A percentile compares a stretch with the other conserved stretches of the same genome.
Evolutionary conservation across 1,140 invertebrate species (phyloP).

Genomic region (Drosophila quadrilineata): DNA sequence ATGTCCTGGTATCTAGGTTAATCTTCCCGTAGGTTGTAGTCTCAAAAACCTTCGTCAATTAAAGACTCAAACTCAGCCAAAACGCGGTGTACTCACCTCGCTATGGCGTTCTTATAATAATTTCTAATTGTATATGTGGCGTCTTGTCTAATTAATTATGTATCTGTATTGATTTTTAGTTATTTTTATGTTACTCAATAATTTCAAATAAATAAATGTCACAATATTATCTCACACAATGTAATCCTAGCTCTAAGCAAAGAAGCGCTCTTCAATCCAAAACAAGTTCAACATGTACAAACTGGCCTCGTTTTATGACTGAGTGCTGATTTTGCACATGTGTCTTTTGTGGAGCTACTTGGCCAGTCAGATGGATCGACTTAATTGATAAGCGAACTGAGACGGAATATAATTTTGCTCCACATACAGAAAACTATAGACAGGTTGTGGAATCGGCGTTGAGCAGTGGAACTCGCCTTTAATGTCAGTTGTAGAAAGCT

Average conservation of each 20-base stretch:
- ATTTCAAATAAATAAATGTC: too few species aligned
- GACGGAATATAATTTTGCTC: slow-evolving; percentile 5
- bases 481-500: slow-evolving; percentile 31
- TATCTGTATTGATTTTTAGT: neutral
- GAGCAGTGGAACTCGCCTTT: slow-evolving; percentile 16
- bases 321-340: slow-evolving; percentile 31
- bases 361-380: slow-evolving; percentile 3
- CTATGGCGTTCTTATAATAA: slow-evolving; percentile 48
- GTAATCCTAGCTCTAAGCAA: too few species aligned
- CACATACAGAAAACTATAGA: slow-evolving; percentile 19
- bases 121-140: slow-evolving; percentile 34
- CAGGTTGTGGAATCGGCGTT: slow-evolving; percentile 10
- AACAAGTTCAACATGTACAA: slow-evolving; percentile 13
- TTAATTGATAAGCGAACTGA: slow-evolving; percentile 20
- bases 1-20: slow-evolving; percentile 44
- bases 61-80: slow-evolving; percentile 40
- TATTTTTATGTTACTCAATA: too few species aligned
- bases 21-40: slow-evolving; percentile 66
- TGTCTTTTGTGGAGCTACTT: too few species aligned
- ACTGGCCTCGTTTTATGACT: slow-evolving; percentile 10
- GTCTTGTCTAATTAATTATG: neutral
- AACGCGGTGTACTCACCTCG: slow-evolving; percentile 61
- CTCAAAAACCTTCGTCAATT: slow-evolving; percentile 68
- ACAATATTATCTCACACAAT: too few species aligned
- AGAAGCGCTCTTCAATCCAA: slow-evolving; percentile 8